A percentile compares a stretch with the other conserved stretches of the same genome.
Conservation (phyloP, 2,797 vertebrate genomes). For the Bryconaethiops microstoma region DNA sequence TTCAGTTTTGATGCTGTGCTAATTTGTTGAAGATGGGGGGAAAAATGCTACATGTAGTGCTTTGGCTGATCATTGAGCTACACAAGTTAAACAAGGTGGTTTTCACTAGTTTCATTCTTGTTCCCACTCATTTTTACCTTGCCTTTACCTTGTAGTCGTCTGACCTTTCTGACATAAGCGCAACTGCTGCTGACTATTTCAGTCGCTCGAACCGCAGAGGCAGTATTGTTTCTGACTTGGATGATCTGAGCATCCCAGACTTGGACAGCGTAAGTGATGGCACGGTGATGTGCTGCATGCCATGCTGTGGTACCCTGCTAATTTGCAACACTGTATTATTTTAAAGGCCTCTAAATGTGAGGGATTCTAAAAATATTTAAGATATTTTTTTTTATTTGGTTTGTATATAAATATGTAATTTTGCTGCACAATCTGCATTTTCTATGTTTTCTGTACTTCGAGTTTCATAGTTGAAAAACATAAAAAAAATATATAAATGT, state of each 20-base stretch:
- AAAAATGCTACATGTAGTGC: neutral
- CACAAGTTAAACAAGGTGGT: neutral
- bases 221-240: constrained; percentile 91
- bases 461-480: too few species aligned
- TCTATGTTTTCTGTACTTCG: too few species aligned
- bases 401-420: too few species aligned
- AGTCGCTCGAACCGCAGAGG: constrained; percentile 91
- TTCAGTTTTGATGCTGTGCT: neutral
- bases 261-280: constrained; percentile 87
- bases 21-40: neutral
- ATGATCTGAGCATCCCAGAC: constrained; percentile 86
- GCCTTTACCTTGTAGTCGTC: constrained; percentile 76
- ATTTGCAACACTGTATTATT: neutral
- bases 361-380: too few species aligned
- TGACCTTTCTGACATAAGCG: constrained; percentile 88
- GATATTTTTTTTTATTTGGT: neutral
- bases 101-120: neutral
- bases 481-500: too few species aligned
- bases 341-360: neutral
- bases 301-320: neutral
- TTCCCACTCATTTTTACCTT: constrained; percentile 33
- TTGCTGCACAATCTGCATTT: too few species aligned
- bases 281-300: constrained; percentile 44
- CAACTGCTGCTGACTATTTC: constrained; percentile 95
- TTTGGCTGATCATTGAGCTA: constrained; percentile 38